These are phyloP conservation scores for Chionodraco myersi DNA, from an alignment of 2,113 vertebrate genomes.

Conservation along the genomic window DNA sequence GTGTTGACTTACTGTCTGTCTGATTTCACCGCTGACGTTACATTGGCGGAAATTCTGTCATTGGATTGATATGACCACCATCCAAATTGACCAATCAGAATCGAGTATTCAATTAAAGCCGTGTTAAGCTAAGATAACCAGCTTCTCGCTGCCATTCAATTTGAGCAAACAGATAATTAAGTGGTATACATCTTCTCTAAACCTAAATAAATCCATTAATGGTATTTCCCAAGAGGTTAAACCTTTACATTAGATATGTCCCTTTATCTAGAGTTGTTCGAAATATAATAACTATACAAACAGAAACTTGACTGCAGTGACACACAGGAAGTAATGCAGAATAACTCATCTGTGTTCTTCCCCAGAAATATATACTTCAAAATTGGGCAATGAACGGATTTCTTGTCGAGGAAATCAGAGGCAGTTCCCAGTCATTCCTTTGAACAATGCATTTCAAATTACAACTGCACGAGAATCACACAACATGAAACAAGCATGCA, in stretches of 20 bases:
- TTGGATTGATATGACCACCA: too few species aligned
- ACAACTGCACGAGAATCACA: constrained; percentile 26
- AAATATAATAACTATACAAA: constrained; percentile 9
- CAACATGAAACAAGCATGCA: constrained; percentile 26
- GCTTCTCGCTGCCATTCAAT: background rate
- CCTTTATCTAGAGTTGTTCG: background rate
- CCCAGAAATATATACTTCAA: background rate
- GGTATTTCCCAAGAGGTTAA: background rate
- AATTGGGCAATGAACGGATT: constrained; percentile 9
- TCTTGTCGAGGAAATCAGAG: background rate
- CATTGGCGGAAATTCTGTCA: too few species aligned
- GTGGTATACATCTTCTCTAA: background rate
- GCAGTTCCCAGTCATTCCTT: background rate
- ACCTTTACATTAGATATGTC: background rate
- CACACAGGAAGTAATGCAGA: too few species aligned
- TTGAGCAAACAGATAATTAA: background rate
- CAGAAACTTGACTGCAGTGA: constrained; percentile 2
- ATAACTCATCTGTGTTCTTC: too few species aligned
- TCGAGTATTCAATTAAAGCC: too few species aligned
- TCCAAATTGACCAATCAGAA: too few species aligned
- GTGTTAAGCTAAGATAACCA: constrained; percentile 9
- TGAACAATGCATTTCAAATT: background rate
- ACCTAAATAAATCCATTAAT: background rate
- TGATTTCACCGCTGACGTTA: too few species aligned
- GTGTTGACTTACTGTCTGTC: too few species aligned